phyloP scores from a whole-genome alignment of 2,888 invertebrate genomes.

The Tipula helvola region DNA sequence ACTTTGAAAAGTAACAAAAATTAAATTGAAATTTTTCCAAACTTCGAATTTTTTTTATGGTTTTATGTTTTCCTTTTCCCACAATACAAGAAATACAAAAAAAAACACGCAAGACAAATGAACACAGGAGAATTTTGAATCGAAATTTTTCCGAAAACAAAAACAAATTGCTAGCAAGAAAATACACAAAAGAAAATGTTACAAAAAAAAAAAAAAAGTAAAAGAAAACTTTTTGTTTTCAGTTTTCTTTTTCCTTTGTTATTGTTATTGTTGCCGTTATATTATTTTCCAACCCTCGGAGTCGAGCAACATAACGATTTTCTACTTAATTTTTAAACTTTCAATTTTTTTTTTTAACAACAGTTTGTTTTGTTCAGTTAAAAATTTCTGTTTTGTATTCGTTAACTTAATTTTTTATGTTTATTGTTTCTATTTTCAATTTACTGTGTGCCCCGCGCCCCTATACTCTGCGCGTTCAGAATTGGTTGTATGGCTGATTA shows the following conservation, averaged over 20 bases:
- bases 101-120: background rate
- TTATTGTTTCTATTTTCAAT: conserved; percentile 4
- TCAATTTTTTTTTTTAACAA: background rate
- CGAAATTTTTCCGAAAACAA: background rate
- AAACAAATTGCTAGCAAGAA: background rate
- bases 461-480: background rate
- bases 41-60: background rate
- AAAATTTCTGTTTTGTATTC: background rate
- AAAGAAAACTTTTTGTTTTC: background rate
- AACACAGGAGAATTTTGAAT: background rate
- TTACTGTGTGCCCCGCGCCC: background rate
- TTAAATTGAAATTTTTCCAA: background rate
- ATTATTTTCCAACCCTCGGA: background rate
- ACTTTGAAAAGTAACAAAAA: background rate
- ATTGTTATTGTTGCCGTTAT: background rate
- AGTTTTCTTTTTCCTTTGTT: background rate
- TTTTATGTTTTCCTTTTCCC: background rate
- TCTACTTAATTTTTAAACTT: background rate
- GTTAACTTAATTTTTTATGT: background rate
- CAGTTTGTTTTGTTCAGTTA: background rate
- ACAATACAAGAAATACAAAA: background rate
- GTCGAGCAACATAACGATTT: background rate
- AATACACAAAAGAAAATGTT: background rate
- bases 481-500: background rate
- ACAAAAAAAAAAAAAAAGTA: background rate